phyloP scores from a whole-genome alignment of 1,140 invertebrate species.

The Mercenaria mercenaria region DNA sequence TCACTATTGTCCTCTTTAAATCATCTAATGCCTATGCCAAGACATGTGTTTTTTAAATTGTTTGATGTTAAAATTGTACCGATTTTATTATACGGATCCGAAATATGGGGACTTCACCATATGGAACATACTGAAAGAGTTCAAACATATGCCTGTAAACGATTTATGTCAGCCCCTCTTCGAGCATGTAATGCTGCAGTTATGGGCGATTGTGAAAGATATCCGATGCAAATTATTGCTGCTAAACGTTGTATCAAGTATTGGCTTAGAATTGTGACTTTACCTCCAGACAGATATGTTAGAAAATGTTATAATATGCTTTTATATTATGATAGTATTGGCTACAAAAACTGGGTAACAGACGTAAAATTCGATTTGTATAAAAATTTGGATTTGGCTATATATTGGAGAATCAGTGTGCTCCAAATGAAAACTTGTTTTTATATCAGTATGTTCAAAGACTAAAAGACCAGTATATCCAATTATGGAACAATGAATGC shows the following conservation, averaged over 20 bases:
- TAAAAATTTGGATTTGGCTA: no score
- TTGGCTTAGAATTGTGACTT: neutral
- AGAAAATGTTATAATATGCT: conserved; percentile 47
- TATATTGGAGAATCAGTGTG: no score
- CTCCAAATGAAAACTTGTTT: neutral
- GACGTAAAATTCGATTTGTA: no score
- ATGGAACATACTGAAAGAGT: neutral
- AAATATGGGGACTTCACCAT: neutral
- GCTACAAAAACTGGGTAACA: conserved; percentile 30
- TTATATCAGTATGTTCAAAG: neutral
- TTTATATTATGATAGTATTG: conserved; percentile 3
- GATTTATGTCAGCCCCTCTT: neutral
- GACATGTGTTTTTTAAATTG: neutral
- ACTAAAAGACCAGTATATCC: neutral
- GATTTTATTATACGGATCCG: neutral
- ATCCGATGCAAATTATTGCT: conserved; percentile 2
- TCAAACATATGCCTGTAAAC: neutral
- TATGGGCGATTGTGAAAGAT: neutral
- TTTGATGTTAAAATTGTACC: neutral
- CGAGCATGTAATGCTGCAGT: conserved; percentile 15
- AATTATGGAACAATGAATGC: neutral
- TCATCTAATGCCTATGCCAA: neutral
- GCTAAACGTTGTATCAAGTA: neutral
- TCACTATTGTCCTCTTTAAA: neutral
- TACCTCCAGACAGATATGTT: neutral